phyloP scores from a whole-genome alignment of 2,888 invertebrate genomes.

The Pachliopta kotzebuea region DNA sequence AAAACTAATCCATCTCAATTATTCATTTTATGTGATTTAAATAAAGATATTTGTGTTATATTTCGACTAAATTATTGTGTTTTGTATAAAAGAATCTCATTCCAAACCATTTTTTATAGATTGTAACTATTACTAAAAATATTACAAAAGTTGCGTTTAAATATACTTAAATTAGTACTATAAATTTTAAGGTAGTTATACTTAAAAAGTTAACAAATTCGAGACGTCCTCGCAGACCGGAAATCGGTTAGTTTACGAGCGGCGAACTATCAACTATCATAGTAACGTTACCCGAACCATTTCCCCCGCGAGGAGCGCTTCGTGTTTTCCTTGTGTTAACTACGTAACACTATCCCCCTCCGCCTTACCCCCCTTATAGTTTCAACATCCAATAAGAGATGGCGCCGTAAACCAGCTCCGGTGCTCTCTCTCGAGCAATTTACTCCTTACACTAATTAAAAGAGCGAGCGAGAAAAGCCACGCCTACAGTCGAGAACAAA shows the following conservation, averaged over 20 bases:
- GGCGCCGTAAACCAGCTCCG: constrained; percentile 67
- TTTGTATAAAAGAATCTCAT: too few species aligned
- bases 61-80: too few species aligned
- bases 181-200: background rate
- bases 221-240: constrained; percentile 42
- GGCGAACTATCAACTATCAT: constrained; percentile 54
- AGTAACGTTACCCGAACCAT: constrained; percentile 70
- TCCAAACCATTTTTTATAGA: too few species aligned
- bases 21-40: background rate
- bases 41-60: too few species aligned
- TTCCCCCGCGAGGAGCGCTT: constrained; percentile 71
- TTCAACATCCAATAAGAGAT: constrained; percentile 76
- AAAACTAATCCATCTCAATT: background rate
- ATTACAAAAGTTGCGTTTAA: too few species aligned
- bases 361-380: constrained; percentile 58
- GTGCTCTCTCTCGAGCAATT: constrained; percentile 77
- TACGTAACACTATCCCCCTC: constrained; percentile 71
- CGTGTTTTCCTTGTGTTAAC: constrained; percentile 78
- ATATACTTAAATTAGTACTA: background rate
- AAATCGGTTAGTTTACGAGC: constrained; percentile 56
- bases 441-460: constrained; percentile 82
- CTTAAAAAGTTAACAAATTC: constrained; percentile 11
- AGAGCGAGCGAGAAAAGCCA: constrained; percentile 74
- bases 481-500: constrained; percentile 76
- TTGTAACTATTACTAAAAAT: too few species aligned